These are phyloP conservation scores for Folsomia manolachei DNA, from an alignment of 2,888 invertebrate genomes.

Conservation along the genomic window DNA sequence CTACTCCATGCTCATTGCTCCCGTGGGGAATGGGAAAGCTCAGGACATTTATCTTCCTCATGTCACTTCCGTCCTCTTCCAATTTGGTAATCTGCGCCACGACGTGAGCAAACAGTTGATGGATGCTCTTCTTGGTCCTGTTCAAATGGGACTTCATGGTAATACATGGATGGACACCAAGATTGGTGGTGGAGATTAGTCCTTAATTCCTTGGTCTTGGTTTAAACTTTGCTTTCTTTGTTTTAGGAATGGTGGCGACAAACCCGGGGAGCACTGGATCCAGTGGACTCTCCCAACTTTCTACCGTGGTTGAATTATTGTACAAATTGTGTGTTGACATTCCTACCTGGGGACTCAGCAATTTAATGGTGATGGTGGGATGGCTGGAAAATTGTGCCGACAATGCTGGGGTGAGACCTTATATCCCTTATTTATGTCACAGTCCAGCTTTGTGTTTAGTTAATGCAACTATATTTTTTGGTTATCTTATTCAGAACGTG, in stretches of 20 bases:
- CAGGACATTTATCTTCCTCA: constrained; percentile 48
- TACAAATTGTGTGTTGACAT: constrained; percentile 66
- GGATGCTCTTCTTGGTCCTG: constrained; percentile 46
- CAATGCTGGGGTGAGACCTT: constrained; percentile 30
- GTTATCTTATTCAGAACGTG: constrained; percentile 20
- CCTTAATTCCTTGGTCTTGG: background rate
- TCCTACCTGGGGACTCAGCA: constrained; percentile 43
- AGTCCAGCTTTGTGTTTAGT: background rate
- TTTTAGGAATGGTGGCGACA: constrained; percentile 42
- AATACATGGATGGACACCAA: too few relatives aligned
- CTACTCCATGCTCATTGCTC: constrained; percentile 69
- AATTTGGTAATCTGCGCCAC: constrained; percentile 57
- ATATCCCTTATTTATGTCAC: background rate
- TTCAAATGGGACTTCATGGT: constrained; percentile 50
- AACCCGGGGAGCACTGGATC: constrained; percentile 47
- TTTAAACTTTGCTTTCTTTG: background rate
- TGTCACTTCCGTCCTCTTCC: constrained; percentile 60
- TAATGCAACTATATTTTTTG: background rate
- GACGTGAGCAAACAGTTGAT: constrained; percentile 48
- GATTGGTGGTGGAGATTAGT: too few relatives aligned
- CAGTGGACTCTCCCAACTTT: constrained; percentile 55
- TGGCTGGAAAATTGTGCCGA: constrained; percentile 48
- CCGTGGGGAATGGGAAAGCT: constrained; percentile 56
- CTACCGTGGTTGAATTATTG: constrained; percentile 74
- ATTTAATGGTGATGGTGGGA: constrained; percentile 39